Conservation (phyloP, 1,140 invertebrate genomes). For the Drosophila ohnishii region DNA sequence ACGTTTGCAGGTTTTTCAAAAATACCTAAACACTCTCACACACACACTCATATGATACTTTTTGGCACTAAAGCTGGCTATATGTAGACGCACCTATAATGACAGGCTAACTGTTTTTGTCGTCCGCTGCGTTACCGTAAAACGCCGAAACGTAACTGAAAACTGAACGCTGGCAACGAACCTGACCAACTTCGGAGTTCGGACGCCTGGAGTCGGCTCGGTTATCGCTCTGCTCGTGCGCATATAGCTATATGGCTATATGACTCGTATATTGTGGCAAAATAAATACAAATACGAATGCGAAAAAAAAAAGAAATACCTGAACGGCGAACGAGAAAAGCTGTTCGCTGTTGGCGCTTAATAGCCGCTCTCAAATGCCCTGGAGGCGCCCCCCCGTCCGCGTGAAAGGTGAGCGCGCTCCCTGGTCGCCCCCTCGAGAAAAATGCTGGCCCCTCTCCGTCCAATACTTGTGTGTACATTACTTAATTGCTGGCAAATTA, state of each 20-base stretch:
- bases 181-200: slow-evolving; percentile 64
- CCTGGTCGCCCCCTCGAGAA: not conserved
- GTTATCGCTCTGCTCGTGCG: slow-evolving; percentile 79
- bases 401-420: slow-evolving; percentile 62
- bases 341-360: slow-evolving; percentile 54
- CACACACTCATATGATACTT: slow-evolving; percentile 14
- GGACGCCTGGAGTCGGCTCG: slow-evolving; percentile 56
- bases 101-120: slow-evolving; percentile 53
- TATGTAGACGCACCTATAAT: slow-evolving; percentile 38
- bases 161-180: slow-evolving; percentile 61
- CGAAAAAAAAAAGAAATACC: slow-evolving; percentile 20
- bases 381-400: slow-evolving; percentile 50
- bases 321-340: slow-evolving; percentile 49
- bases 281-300: slow-evolving; percentile 42
- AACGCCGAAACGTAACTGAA: slow-evolving; percentile 82
- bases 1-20: slow-evolving; percentile 57
- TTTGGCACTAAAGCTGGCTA: slow-evolving; percentile 34
- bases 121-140: slow-evolving; percentile 77
- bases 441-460: not conserved
- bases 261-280: slow-evolving; percentile 43
- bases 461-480: slow-evolving; percentile 42
- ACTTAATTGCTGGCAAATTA: slow-evolving; percentile 74
- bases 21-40: slow-evolving; percentile 26
- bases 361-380: slow-evolving; percentile 70
- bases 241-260: slow-evolving; percentile 45